Conservation (phyloP, 2,797 vertebrate genomes). For the Lagorchestes hirsutus region DNA sequence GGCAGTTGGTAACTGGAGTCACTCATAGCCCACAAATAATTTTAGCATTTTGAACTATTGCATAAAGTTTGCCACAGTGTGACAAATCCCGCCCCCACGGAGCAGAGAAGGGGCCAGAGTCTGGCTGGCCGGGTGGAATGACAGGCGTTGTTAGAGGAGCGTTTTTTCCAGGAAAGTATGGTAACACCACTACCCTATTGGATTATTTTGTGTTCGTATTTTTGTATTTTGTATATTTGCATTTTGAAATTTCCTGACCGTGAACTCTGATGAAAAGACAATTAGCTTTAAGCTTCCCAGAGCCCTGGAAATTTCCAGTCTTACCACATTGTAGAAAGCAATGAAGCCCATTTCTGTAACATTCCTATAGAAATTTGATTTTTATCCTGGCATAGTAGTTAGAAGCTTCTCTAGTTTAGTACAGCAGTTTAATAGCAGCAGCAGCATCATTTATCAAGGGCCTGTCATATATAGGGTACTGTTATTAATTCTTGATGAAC, state of each 20-base stretch:
- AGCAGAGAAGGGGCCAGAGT: conserved; percentile 10
- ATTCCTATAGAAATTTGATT: conserved; percentile 5
- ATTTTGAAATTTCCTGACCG: conserved; percentile 19
- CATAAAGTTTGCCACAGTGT: background rate
- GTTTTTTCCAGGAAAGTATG: conserved; percentile 17
- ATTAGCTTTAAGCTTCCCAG: background rate
- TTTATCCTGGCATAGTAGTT: conserved; percentile 22
- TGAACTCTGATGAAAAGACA: conserved; percentile 12
- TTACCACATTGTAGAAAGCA: background rate
- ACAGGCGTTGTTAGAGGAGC: conserved; percentile 17
- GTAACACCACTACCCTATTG: background rate
- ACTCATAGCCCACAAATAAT: conserved; percentile 5
- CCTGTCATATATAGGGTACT: background rate
- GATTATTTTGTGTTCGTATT: background rate
- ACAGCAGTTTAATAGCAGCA: background rate
- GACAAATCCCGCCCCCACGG: background rate
- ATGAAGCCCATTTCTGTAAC: conserved; percentile 12
- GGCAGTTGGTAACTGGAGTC: conserved; percentile 14
- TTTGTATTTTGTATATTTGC: background rate
- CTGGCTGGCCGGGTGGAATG: background rate
- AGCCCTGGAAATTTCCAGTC: conserved; percentile 32
- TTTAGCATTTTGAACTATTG: conserved; percentile 32
- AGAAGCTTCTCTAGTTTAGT: conserved; percentile 15
- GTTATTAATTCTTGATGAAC: background rate
- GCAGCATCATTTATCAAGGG: conserved; percentile 8